phyloP scores from a whole-genome alignment of 2,888 invertebrate genomes.

The Mellilla xanthometata region DNA sequence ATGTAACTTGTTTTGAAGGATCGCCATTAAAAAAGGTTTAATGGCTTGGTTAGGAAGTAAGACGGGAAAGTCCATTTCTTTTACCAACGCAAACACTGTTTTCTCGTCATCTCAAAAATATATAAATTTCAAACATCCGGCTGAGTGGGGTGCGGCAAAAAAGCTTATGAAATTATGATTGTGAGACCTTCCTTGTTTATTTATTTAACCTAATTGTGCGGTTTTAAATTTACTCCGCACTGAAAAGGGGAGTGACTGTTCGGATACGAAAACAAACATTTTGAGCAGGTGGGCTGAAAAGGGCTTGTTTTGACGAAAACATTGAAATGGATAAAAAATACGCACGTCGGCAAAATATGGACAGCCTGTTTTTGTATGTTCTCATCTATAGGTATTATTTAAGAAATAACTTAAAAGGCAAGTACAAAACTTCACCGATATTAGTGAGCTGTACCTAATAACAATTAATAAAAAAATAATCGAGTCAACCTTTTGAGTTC shows the following conservation, averaged over 20 bases:
- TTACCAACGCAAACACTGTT: conserved; percentile 11
- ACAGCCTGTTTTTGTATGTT: too few relatives aligned
- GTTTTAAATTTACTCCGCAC: conserved; percentile 16
- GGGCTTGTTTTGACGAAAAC: conserved; percentile 1
- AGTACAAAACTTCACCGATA: too few relatives aligned
- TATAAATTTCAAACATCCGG: conserved; percentile 24
- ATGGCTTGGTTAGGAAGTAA: conserved; percentile 4
- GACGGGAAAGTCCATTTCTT: conserved; percentile 15
- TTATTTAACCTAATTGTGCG: conserved; percentile 23
- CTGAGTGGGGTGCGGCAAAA: conserved; percentile 16
- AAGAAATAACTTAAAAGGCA: too few relatives aligned
- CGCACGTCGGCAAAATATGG: too few relatives aligned
- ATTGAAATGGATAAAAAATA: neutral
- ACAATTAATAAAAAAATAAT: too few relatives aligned
- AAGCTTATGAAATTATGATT: conserved; percentile 21
- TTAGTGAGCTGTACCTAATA: too few relatives aligned
- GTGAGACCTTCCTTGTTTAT: conserved; percentile 25
- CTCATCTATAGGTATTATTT: too few relatives aligned
- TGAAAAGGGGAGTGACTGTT: conserved; percentile 9
- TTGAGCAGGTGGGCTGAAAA: conserved; percentile 4
- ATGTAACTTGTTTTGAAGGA: conserved; percentile 1
- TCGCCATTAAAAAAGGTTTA: conserved; percentile 10
- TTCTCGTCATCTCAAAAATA: conserved; percentile 20
- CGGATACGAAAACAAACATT: conserved; percentile 7
- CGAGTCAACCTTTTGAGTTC: too few relatives aligned